Conservation (phyloP, 2,888 invertebrate genomes). For the Nematopogon swammerdamellus region DNA sequence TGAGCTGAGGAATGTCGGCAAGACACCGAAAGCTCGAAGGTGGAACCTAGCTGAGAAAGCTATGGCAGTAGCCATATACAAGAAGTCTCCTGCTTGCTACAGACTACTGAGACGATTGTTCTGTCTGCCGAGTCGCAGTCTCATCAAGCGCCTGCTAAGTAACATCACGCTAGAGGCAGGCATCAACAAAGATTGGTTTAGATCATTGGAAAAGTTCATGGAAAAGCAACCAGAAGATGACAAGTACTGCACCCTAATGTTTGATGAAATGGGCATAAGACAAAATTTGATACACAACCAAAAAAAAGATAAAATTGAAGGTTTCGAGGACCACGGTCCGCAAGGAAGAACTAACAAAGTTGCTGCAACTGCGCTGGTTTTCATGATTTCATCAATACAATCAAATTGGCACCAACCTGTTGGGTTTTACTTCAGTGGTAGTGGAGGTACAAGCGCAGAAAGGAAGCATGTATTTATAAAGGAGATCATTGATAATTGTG, state of each 20-base stretch:
- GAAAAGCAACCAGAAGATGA: slow-evolving; percentile 5
- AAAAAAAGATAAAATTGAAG: slow-evolving; percentile 1
- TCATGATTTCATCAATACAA: slow-evolving; percentile 12
- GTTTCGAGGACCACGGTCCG: not conserved
- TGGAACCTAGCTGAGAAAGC: slow-evolving; percentile 7
- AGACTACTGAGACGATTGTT: slow-evolving; percentile 14
- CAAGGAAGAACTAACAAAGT: slow-evolving; percentile 7
- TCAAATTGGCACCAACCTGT: slow-evolving; percentile 13
- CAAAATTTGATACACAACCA: slow-evolving; percentile 1
- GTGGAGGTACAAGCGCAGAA: not conserved
- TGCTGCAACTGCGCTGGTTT: slow-evolving; percentile 8
- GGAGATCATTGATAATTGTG: not conserved
- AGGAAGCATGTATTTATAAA: not conserved
- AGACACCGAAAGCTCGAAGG: slow-evolving; percentile 7
- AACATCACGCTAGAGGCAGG: slow-evolving; percentile 11
- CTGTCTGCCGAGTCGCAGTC: slow-evolving; percentile 12
- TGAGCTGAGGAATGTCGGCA: slow-evolving; percentile 7
- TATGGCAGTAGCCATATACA: slow-evolving; percentile 11
- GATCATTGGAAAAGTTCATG: slow-evolving; percentile 9
- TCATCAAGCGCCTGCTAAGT: slow-evolving; percentile 11
- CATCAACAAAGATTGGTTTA: slow-evolving; percentile 11
- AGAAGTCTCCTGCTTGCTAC: slow-evolving; percentile 15
- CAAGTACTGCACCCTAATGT: slow-evolving; percentile 5
- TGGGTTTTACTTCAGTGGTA: slow-evolving; percentile 9
- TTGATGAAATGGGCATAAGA: slow-evolving; percentile 13